phyloP scores from a whole-genome alignment of 2,888 invertebrate genomes.

The Tinea pellionella region DNA sequence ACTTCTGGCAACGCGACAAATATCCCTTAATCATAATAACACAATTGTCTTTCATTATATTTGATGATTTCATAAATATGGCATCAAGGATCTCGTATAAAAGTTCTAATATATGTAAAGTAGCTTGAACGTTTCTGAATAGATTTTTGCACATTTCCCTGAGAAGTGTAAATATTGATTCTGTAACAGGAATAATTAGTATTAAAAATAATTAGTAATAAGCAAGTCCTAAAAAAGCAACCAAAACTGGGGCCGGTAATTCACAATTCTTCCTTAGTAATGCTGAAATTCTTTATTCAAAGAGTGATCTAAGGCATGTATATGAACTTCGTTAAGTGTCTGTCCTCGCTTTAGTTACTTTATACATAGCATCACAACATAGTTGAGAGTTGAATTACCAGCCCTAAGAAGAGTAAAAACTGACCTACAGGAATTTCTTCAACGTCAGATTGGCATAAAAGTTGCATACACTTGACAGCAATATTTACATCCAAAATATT shows the following conservation, averaged over 20 bases:
- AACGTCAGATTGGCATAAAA: conserved; percentile 31
- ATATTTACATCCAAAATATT: conserved; percentile 35
- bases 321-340: too few species aligned
- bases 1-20: conserved; percentile 40
- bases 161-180: conserved; percentile 42
- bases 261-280: too few species aligned
- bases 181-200: conserved; percentile 31
- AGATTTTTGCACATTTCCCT: conserved; percentile 47
- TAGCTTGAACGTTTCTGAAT: conserved; percentile 43
- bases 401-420: conserved; percentile 5
- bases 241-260: too few species aligned
- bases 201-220: conserved; percentile 1
- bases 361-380: too few species aligned
- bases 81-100: conserved; percentile 39
- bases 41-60: conserved; percentile 45
- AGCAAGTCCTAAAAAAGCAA: too few species aligned
- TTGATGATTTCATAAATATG: conserved; percentile 33
- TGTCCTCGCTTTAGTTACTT: too few species aligned
- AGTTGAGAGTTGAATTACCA: too few species aligned
- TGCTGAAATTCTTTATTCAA: too few species aligned
- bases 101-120: conserved; percentile 36
- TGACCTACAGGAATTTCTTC: conserved; percentile 43
- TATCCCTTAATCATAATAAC: conserved; percentile 54
- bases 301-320: too few species aligned
- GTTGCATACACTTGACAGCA: conserved; percentile 39